phyloP scores from a whole-genome alignment of 1,140 invertebrate species.

The Paralvinella palmiformis region DNA sequence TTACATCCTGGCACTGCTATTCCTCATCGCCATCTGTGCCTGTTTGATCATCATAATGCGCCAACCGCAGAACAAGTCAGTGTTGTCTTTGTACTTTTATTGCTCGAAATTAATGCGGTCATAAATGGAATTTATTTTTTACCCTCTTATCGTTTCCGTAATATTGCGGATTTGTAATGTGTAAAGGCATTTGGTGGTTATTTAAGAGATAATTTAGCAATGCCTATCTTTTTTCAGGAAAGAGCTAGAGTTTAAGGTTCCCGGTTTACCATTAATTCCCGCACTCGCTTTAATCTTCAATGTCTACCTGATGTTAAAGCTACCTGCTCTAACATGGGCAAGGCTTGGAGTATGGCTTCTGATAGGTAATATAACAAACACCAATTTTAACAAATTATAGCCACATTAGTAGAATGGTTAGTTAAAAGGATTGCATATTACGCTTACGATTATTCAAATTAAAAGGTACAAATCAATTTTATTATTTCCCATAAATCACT shows the following conservation, averaged over 20 bases:
- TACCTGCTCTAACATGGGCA: constrained; percentile 72
- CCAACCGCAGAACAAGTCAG: constrained; percentile 15
- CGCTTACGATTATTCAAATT: background rate
- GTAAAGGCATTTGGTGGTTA: too few species aligned
- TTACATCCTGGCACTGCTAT: background rate
- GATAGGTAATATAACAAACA: constrained; percentile 25
- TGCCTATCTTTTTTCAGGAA: background rate
- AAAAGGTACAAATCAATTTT: background rate
- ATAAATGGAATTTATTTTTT: too few species aligned
- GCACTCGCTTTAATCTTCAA: constrained; percentile 74
- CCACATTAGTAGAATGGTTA: background rate
- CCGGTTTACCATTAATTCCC: constrained; percentile 74
- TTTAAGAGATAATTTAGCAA: background rate
- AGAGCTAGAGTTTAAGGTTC: constrained; percentile 58
- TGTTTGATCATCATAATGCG: constrained; percentile 9
- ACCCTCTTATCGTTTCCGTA: too few species aligned
- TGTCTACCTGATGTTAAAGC: constrained; percentile 75
- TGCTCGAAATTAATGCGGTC: too few species aligned
- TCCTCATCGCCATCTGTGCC: background rate
- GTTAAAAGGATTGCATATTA: background rate
- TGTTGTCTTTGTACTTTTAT: background rate
- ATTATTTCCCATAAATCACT: background rate
- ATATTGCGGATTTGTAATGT: too few species aligned
- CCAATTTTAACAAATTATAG: background rate
- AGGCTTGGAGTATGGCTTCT: constrained; percentile 76